A percentile compares a stretch with the other conserved stretches of the same genome.
These are phyloP conservation scores for Bombus haemorrhoidalis DNA, from an alignment of 1,140 invertebrate species.

Conservation along the genomic window DNA sequence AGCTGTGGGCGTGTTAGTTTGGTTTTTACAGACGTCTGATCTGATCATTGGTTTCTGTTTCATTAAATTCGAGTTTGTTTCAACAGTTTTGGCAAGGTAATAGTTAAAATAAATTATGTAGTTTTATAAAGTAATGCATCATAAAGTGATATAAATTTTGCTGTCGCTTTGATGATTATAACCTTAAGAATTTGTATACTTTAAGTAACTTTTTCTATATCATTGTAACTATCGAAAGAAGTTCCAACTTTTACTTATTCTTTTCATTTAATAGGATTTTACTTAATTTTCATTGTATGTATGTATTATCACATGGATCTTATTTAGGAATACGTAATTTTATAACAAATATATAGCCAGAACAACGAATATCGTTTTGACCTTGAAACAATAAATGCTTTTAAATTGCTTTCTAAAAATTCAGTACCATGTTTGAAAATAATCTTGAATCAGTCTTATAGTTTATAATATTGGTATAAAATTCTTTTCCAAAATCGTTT, in stretches of 20 bases:
- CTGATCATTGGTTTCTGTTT: not conserved
- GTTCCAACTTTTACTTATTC: not conserved
- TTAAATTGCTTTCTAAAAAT: not conserved
- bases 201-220: not conserved
- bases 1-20: conserved; percentile 29
- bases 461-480: not conserved
- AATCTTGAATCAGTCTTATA: not conserved
- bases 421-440: not conserved
- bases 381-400: conserved; percentile 12
- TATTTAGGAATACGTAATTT: not conserved
- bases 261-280: not conserved
- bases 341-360: not conserved
- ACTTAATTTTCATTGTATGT: not conserved
- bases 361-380: not conserved
- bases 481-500: not conserved
- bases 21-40: not conserved
- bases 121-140: no score
- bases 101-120: not conserved
- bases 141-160: not conserved
- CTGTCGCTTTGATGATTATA: not conserved
- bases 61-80: conserved; percentile 9
- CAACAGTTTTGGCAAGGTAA: conserved; percentile 29
- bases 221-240: not conserved
- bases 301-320: not conserved
- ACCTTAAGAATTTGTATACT: not conserved